Evolutionary conservation across 37 sponge, comb jelly and placozoan genomes (phyloP), one percentile per base, ranked within the genome.

Genomic region (Amphimedon queenslandica): DNA sequence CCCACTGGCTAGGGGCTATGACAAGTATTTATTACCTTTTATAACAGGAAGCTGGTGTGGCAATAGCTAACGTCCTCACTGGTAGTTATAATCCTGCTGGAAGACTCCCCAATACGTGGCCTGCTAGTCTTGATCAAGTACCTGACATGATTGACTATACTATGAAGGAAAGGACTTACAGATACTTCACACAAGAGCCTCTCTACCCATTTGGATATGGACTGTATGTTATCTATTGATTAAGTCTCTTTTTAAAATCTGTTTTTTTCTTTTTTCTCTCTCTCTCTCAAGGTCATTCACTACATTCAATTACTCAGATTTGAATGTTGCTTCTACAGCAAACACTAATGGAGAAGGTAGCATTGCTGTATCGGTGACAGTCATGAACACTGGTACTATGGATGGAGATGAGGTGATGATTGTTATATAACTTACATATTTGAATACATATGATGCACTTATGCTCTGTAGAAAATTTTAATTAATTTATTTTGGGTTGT

Each of bases 151-250:
- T 68, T 21, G 58, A 84, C 75, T 79, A 85, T 74, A 80, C 86
- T 2, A 85, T 85, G 86, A 58, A 61, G 13, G 38, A 57, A 39
- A 76, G 88, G 25, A 85, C 86, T 0, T 85, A 85, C 57, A 73
- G 86, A 35, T 85, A 85, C 57, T 79, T 74, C 63, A 32, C 64
- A 61, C 55, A 64, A 30, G 64, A 35, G 2, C 75, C 80, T n/a
- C 70, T 85, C 27, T 85, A 66, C 41, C 80, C 80, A 23, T 79
- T 85, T 75, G 80, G 86, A 55, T 84, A 84, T 73, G 85, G 85
- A 10, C 85, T 84, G 79, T 83, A 32, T 63, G 84, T 76, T 37
- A 18, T 18, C 13, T 47, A 8, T 47, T 47, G 13, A 8, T 47
- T 18, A 47, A 18, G 53, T 47, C 8, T 47, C 53, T 47, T 18